phyloP scores from a whole-genome alignment of 1,140 invertebrate species.

The Chymomyza costata region DNA sequence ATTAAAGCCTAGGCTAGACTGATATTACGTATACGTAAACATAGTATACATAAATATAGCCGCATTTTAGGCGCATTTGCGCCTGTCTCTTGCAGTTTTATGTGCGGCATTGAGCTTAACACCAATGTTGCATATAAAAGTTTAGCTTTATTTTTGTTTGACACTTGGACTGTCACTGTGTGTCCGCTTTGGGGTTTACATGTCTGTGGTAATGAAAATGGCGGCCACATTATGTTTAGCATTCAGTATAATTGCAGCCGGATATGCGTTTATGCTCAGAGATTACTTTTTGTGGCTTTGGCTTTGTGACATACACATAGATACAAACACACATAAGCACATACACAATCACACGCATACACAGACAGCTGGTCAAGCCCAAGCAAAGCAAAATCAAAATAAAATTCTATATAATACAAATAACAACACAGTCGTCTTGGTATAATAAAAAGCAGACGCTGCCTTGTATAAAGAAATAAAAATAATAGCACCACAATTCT shows the following conservation, averaged over 20 bases:
- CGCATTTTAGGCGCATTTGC: constrained; percentile 44
- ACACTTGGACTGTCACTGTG: constrained; percentile 34
- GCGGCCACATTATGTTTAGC: constrained; percentile 66
- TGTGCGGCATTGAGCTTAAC: background rate
- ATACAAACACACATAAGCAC: constrained; percentile 21
- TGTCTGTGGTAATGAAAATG: constrained; percentile 65
- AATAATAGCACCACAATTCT: constrained; percentile 46
- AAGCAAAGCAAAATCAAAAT: constrained; percentile 8
- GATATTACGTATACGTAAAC: no score
- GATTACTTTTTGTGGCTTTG: constrained; percentile 63
- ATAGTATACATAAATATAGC: background rate
- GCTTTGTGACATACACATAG: no score
- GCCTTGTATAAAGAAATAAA: constrained; percentile 68
- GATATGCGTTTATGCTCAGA: constrained; percentile 71
- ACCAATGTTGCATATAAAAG: constrained; percentile 44
- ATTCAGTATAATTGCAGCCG: constrained; percentile 67
- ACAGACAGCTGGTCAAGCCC: constrained; percentile 11
- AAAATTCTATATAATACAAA: constrained; percentile 26
- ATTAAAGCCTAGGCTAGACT: no score
- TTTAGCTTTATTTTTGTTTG: constrained; percentile 47
- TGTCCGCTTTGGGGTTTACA: constrained; percentile 7
- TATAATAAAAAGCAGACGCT: constrained; percentile 63
- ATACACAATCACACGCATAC: constrained; percentile 14
- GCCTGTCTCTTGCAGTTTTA: constrained; percentile 27
- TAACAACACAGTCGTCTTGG: constrained; percentile 28